phyloP scores from a whole-genome alignment of 2,888 invertebrate species.

The Macaria liturata region DNA sequence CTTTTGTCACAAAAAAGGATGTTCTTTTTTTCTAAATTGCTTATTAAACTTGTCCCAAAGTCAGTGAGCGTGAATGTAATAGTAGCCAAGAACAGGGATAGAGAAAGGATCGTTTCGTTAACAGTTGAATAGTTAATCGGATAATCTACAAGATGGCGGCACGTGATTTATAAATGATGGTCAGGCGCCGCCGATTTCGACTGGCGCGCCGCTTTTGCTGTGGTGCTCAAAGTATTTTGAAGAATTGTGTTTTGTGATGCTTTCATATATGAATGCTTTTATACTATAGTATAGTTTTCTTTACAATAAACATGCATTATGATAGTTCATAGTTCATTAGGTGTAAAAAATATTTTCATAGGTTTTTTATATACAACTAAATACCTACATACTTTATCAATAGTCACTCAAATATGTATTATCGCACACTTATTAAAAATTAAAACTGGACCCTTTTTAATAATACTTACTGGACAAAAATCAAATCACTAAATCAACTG shows the following conservation, averaged over 20 bases:
- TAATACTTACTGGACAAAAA: too few species aligned
- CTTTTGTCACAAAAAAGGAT: slow-evolving; percentile 19
- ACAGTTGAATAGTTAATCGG: slow-evolving; percentile 74
- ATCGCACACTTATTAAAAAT: too few species aligned
- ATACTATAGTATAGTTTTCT: too few species aligned
- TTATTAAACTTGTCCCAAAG: slow-evolving; percentile 39
- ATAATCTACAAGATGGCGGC: slow-evolving; percentile 71
- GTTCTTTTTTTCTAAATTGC: slow-evolving; percentile 24
- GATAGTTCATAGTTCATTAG: too few species aligned
- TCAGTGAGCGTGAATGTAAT: slow-evolving; percentile 61
- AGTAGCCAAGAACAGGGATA: slow-evolving; percentile 54
- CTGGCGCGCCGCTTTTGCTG: slow-evolving; percentile 45
- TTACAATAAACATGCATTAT: too few species aligned
- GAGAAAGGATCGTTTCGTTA: slow-evolving; percentile 58
- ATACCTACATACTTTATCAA: too few species aligned
- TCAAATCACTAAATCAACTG: too few species aligned
- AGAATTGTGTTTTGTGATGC: neutral
- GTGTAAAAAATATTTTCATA: too few species aligned
- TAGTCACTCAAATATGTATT: too few species aligned
- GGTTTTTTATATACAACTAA: too few species aligned
- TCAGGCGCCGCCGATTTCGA: slow-evolving; percentile 65
- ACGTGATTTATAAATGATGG: slow-evolving; percentile 67
- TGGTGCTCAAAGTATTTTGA: slow-evolving; percentile 55
- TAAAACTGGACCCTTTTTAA: too few species aligned
- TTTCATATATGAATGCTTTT: too few species aligned